phyloP scores from a whole-genome alignment of 1,140 invertebrate genomes.

The Monomorium pharaonis region DNA sequence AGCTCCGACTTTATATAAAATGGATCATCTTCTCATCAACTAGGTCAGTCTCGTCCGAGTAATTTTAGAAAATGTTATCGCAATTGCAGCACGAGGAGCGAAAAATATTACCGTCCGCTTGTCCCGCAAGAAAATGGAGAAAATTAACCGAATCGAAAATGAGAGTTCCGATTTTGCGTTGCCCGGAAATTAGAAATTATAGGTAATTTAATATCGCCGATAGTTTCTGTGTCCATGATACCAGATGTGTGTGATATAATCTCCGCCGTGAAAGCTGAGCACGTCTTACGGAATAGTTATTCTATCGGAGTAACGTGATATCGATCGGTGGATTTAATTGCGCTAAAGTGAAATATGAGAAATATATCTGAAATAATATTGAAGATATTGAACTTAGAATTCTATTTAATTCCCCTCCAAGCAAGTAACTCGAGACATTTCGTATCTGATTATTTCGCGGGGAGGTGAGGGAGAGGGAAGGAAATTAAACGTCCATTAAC shows the following conservation, averaged over 20 bases:
- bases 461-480: background rate
- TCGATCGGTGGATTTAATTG: slow-evolving; percentile 69
- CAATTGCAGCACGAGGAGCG: background rate
- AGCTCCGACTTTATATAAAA: background rate
- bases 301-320: slow-evolving; percentile 24
- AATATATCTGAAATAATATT: slow-evolving; percentile 50
- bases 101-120: background rate
- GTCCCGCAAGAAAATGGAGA: background rate
- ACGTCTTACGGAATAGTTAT: slow-evolving; percentile 50
- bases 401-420: slow-evolving; percentile 65
- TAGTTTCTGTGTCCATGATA: background rate
- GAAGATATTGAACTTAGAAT: slow-evolving; percentile 47
- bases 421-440: slow-evolving; percentile 65
- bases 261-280: background rate
- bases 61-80: slow-evolving; percentile 38
- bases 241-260: background rate
- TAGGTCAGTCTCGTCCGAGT: slow-evolving; percentile 18
- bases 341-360: slow-evolving; percentile 59
- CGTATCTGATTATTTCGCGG: slow-evolving; percentile 28
- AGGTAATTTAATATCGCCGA: slow-evolving; percentile 14
- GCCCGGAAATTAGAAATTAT: background rate
- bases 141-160: background rate
- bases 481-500: slow-evolving; percentile 35
- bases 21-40: slow-evolving; percentile 6
- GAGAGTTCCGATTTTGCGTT: background rate